These are phyloP conservation scores for Acanthaster planci DNA, from an alignment of 35 echinoderm and acorn worm species.

Conservation along the genomic window DNA sequence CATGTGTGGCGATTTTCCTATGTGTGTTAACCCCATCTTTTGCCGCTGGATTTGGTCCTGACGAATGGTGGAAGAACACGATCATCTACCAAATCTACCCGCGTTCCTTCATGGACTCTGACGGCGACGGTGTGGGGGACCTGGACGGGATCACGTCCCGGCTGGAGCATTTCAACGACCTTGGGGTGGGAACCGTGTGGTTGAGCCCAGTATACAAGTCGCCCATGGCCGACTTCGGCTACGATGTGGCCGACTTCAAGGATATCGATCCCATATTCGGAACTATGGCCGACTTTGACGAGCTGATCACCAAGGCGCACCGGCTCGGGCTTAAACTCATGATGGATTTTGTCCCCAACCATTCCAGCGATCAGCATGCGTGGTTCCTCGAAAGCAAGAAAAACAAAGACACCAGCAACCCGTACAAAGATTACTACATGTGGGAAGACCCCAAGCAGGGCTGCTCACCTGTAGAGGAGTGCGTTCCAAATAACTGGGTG, in stretches of 20 bases:
- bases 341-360: slow-evolving; percentile 93
- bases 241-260: slow-evolving; percentile 84
- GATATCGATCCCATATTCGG: slow-evolving; percentile 88
- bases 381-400: slow-evolving; percentile 75
- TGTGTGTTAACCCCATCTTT: background rate
- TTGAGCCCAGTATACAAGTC: slow-evolving; percentile 85
- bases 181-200: slow-evolving; percentile 79
- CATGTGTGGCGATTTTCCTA: background rate
- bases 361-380: slow-evolving; percentile 88
- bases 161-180: slow-evolving; percentile 65
- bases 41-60: slow-evolving; percentile 47
- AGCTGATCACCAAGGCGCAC: slow-evolving; percentile 53
- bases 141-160: slow-evolving; percentile 79
- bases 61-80: slow-evolving; percentile 86
- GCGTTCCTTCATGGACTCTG: slow-evolving; percentile 77
- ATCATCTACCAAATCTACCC: slow-evolving; percentile 91
- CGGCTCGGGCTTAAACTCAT: slow-evolving; percentile 66
- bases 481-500: slow-evolving; percentile 90
- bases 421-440: slow-evolving; percentile 85
- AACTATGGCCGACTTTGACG: slow-evolving; percentile 79
- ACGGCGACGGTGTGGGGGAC: slow-evolving; percentile 87
- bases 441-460: slow-evolving; percentile 81
- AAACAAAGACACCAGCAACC: slow-evolving; percentile 51
- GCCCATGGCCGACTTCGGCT: slow-evolving; percentile 88
- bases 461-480: slow-evolving; percentile 38